A percentile compares a stretch with the other conserved stretches of the same genome.
Evolutionary conservation across 2,113 vertebrate genomes (phyloP).

Genomic region (Microcebus lehilahytsara): DNA sequence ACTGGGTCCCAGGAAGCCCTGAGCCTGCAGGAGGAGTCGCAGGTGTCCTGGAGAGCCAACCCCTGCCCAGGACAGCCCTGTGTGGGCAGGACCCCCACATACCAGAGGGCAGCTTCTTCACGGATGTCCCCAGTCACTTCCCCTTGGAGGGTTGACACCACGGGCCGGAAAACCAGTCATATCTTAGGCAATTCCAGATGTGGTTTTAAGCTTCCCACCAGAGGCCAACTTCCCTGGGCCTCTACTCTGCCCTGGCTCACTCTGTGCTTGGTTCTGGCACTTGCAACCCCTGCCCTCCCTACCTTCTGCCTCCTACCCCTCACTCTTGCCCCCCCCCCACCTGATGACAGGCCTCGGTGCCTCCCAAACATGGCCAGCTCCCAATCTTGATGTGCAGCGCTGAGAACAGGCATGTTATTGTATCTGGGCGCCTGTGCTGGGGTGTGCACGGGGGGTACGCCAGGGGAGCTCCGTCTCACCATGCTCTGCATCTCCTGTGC

Average conservation of each 20-base stretch:
- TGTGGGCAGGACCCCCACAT: neutral
- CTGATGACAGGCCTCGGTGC: neutral
- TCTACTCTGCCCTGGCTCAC: neutral
- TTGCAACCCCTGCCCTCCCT: neutral
- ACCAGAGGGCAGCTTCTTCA: no score
- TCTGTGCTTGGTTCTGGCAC: neutral
- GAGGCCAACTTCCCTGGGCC: neutral
- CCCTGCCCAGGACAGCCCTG: neutral
- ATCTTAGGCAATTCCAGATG: neutral
- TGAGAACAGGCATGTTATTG: neutral
- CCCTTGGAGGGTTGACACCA: neutral
- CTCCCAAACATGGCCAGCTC: neutral
- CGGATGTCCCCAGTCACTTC: neutral
- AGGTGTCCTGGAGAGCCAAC: neutral
- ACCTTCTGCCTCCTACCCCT: neutral
- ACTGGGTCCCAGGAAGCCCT: neutral
- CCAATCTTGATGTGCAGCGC: neutral
- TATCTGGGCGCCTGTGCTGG: neutral
- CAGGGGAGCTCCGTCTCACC: neutral
- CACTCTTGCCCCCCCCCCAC: no score
- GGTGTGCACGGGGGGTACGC: neutral
- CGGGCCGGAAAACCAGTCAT: neutral
- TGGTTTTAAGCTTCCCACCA: neutral
- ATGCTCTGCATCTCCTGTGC: neutral
- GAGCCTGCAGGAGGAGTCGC: neutral